Conservation (phyloP, 2,113 vertebrate species). For the Leucosticte australis region DNA sequence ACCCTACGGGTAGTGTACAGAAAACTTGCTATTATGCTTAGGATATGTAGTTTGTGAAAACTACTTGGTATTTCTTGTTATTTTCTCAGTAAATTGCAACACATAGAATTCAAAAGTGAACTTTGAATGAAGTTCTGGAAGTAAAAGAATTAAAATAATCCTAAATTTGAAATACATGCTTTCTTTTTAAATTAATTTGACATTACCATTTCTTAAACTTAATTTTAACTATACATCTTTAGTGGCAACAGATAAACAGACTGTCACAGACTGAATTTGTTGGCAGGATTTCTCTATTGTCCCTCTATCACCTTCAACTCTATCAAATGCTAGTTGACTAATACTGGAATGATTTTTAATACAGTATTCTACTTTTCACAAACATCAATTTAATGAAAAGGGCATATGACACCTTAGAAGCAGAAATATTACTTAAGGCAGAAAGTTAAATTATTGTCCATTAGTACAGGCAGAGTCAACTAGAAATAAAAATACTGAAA, state of each 20-base stretch:
- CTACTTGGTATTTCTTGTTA: conserved; percentile 4
- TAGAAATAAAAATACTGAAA: conserved; percentile 57
- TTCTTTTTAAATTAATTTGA: conserved; percentile 68
- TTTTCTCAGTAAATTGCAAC: conserved; percentile 33
- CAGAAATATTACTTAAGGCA: conserved; percentile 56
- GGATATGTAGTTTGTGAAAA: conserved; percentile 27
- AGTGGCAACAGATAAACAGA: conserved; percentile 58
- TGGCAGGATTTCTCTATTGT: conserved; percentile 51
- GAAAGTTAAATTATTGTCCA: conserved; percentile 53
- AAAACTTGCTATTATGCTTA: conserved; percentile 3
- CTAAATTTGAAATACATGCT: conserved; percentile 52
- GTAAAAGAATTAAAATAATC: conserved; percentile 45
- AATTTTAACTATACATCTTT: conserved; percentile 63
- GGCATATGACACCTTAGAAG: not conserved
- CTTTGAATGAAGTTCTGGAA: conserved; percentile 33
- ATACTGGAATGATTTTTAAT: not conserved
- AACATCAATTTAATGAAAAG: conserved; percentile 37
- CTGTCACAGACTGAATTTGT: conserved; percentile 21
- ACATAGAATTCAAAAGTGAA: conserved; percentile 41
- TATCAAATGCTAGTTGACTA: conserved; percentile 17
- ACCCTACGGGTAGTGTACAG: conserved; percentile 53
- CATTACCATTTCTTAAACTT: conserved; percentile 43
- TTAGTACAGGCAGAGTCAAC: conserved; percentile 54
- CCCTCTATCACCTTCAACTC: conserved; percentile 10
- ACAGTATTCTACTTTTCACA: conserved; percentile 18